A percentile compares a stretch with the other conserved stretches of the same genome.
These are phyloP conservation scores for Ametastegia equiseti DNA, from an alignment of 2,888 invertebrate species.

Conservation along the genomic window DNA sequence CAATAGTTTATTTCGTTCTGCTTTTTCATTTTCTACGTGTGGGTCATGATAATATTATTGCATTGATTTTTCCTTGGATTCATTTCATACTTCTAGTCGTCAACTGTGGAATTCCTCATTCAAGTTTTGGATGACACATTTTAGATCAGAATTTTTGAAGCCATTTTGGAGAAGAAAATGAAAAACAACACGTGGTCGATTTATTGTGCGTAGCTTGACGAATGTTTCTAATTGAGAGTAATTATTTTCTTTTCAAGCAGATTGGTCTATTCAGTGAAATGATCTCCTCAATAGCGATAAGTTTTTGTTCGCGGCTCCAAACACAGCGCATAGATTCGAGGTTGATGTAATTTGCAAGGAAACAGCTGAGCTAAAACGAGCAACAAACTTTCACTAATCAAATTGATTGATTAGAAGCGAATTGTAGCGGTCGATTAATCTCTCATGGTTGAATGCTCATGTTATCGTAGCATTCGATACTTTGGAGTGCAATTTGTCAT, in stretches of 20 bases:
- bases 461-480: background rate
- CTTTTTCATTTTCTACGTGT: too few species aligned
- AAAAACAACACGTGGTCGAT: too few species aligned
- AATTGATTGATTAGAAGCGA: conserved; percentile 51
- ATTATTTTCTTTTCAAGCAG: background rate
- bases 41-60: background rate
- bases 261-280: background rate
- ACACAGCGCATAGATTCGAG: background rate
- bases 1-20: background rate
- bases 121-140: background rate
- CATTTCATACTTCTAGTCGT: too few species aligned
- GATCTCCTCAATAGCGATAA: background rate
- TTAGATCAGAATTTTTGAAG: background rate
- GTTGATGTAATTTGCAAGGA: conserved; percentile 14
- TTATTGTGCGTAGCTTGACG: background rate
- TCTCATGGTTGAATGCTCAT: background rate
- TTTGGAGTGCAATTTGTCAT: background rate
- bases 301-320: background rate
- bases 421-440: conserved; percentile 25
- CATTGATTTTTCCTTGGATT: too few species aligned
- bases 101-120: too few species aligned
- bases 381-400: conserved; percentile 57
- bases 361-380: background rate
- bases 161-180: background rate
- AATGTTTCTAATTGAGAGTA: background rate